Percentiles rank a stretch among this genome's conserved stretches.
These are phyloP conservation scores for Argopecten irradians DNA, from an alignment of 1,140 invertebrate species.

Conservation along the genomic window DNA sequence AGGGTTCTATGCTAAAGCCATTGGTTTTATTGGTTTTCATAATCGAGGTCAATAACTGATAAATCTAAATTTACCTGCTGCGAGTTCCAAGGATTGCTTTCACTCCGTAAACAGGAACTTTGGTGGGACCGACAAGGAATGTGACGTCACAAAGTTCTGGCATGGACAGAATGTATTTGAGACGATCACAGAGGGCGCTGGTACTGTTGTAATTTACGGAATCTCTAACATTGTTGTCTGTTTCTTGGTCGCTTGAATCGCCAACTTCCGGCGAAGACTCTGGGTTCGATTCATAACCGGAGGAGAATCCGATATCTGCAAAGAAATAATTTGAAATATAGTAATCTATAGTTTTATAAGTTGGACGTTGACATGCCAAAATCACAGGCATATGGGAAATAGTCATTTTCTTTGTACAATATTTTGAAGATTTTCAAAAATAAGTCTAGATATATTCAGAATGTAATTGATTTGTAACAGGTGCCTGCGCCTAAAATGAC, in stretches of 20 bases:
- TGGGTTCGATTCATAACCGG: background rate
- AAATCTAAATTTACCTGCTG: slow-evolving; percentile 41
- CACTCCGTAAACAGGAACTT: slow-evolving; percentile 50
- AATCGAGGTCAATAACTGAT: background rate
- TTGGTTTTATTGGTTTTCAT: background rate
- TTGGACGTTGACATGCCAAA: too few species aligned
- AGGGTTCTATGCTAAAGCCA: background rate
- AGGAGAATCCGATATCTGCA: background rate
- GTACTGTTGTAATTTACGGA: slow-evolving; percentile 36
- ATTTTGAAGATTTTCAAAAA: too few species aligned
- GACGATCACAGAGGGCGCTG: slow-evolving; percentile 45
- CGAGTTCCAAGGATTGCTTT: slow-evolving; percentile 50
- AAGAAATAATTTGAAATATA: too few species aligned
- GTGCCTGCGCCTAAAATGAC: too few species aligned
- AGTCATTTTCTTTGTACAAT: too few species aligned
- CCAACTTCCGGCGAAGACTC: background rate
- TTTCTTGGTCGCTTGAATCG: slow-evolving; percentile 20
- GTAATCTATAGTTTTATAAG: too few species aligned
- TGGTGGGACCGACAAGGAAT: slow-evolving; percentile 49
- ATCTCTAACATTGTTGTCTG: background rate
- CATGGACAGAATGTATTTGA: slow-evolving; percentile 50
- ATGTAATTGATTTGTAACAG: too few species aligned
- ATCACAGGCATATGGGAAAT: too few species aligned
- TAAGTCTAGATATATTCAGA: too few species aligned
- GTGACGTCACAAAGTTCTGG: slow-evolving; percentile 57